Evolutionary conservation across 1,140 invertebrate genomes (phyloP).

Genomic region (Halotydeus destructor): DNA sequence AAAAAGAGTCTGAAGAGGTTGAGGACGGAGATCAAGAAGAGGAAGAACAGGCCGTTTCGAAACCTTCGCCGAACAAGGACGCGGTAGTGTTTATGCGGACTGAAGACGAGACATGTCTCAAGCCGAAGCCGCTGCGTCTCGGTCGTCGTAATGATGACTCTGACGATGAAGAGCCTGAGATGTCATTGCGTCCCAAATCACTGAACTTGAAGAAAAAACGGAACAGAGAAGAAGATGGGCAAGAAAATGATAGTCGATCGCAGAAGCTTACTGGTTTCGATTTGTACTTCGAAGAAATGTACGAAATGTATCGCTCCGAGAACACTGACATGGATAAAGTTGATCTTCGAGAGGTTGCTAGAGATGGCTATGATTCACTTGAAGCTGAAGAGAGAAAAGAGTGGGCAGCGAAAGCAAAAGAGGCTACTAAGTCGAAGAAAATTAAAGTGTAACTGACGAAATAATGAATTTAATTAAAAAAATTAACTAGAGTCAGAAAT

Average conservation of each 20-base stretch:
- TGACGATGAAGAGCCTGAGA: too few relatives aligned
- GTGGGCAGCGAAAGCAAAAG: not conserved
- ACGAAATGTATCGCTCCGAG: not conserved
- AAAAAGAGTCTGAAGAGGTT: conserved; percentile 7
- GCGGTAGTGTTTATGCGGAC: too few relatives aligned
- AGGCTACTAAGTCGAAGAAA: not conserved
- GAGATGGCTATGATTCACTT: not conserved
- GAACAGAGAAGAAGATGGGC: too few relatives aligned
- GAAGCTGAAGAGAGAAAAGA: conserved; percentile 1
- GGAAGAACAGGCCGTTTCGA: conserved; percentile 1
- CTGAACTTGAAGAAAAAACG: too few relatives aligned
- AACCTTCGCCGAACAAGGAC: not conserved
- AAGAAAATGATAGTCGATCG: too few relatives aligned
- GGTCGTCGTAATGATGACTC: too few relatives aligned
- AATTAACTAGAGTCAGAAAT: not conserved
- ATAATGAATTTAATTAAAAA: not conserved
- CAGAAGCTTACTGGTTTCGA: too few relatives aligned
- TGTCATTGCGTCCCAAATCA: too few relatives aligned
- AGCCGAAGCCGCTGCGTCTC: not conserved
- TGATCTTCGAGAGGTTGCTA: not conserved
- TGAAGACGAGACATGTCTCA: not conserved
- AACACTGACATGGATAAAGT: not conserved
- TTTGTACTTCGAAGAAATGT: not conserved
- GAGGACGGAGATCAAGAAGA: too few relatives aligned
- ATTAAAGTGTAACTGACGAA: not conserved